Evolutionary conservation across 92 coral and sea anemone genomes (phyloP).

Genomic region (Montipora capitata): DNA sequence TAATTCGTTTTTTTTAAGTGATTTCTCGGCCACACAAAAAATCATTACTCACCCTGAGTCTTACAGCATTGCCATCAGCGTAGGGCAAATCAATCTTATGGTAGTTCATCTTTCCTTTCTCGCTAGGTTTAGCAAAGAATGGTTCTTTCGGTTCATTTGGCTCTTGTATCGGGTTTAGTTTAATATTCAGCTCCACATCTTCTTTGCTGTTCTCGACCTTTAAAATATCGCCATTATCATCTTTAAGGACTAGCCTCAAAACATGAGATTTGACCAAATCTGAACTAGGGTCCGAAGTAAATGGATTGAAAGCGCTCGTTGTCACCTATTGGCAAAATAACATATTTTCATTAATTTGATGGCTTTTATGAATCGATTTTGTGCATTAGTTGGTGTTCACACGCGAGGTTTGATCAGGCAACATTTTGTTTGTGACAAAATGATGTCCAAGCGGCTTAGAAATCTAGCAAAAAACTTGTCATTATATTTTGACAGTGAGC

Average conservation of each 20-base stretch:
- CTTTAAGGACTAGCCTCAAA: constrained; percentile 60
- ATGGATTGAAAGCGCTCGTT: constrained; percentile 65
- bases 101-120: constrained; percentile 59
- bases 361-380: not conserved
- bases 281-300: constrained; percentile 80
- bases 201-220: constrained; percentile 46
- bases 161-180: not conserved
- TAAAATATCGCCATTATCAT: constrained; percentile 59
- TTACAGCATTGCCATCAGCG: not conserved
- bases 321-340: constrained; percentile 51
- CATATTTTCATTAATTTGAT: not conserved
- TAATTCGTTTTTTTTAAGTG: too few species aligned
- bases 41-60: not conserved
- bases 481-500: not conserved
- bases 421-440: too few species aligned
- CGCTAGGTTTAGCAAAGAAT: constrained; percentile 63
- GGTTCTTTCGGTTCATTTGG: not conserved
- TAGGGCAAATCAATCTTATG: constrained; percentile 10
- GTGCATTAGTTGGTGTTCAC: not conserved
- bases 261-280: constrained; percentile 29
- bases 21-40: too few species aligned
- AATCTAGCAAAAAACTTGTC: too few species aligned
- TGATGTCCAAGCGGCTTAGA: too few species aligned
- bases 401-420: too few species aligned
- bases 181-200: constrained; percentile 71